Evolutionary conservation across 2,113 vertebrate genomes (phyloP), one percentile per base, ranked within the genome.

Genomic region (Phainopepla nitens): DNA sequence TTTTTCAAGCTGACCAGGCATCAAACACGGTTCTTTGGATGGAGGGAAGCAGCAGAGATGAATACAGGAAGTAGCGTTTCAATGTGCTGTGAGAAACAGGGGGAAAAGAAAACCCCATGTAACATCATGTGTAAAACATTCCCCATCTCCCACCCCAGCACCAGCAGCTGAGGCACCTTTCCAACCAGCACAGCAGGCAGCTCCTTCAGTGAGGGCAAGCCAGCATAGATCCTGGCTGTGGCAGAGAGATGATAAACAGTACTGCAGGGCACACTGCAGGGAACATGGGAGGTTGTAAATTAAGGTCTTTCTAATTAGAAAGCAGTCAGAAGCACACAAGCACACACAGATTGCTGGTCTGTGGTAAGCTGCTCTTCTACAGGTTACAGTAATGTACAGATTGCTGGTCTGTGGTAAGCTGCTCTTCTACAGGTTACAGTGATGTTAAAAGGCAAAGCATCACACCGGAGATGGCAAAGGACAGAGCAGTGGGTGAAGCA

Each of bases 271-370:
- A 54, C 69, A 15, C 77, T 78, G 86, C 87, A 54, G 91, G 91
- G 70, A 92, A 69, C 50, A 36, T 3, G n/a, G 39, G 70, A 89
- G 69, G 56, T 6, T 91, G 79, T 90, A 92, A 93, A 90, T 76
- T 13, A 93, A 92, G 71, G 70, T 85, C 82, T 81, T 78, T 64
- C 76, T 96, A 71, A 96, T 96, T 91, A 93, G 86, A 66, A 93
- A 73, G 54, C 15, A 10, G 60, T 80, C 75, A 90, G 79, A 88
- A 94, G 62, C 71, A 57, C n/a, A 72, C 70, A 69, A 29, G 82
- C 39, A 47, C 61, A 70, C 58, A 31, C 29, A 68, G 54, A 66
- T 47, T 92, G 19, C 71, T 44, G 17, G 10, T 36, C 49, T 79
- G 44, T 70, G 17, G 19, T 88, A 70, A 72, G 64, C 64, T 84